These are phyloP conservation scores for Erethizon dorsatum DNA, from an alignment of 2,797 vertebrate species.

Conservation along the genomic window DNA sequence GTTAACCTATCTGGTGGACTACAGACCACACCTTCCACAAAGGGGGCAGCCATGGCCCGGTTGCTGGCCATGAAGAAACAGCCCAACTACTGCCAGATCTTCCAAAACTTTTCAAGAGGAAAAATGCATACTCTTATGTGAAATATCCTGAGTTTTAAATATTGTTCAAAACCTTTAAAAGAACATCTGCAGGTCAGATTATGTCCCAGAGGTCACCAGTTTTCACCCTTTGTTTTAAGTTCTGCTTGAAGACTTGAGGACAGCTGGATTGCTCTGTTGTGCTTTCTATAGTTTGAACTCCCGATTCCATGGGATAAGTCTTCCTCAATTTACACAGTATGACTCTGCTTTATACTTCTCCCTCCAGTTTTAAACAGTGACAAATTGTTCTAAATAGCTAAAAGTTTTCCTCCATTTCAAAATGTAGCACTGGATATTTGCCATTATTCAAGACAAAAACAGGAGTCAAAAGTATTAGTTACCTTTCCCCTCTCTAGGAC, in stretches of 20 bases:
- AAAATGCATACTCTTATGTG: not conserved
- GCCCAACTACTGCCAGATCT: not conserved
- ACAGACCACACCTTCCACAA: not conserved
- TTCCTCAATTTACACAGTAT: not conserved
- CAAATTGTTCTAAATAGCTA: not conserved
- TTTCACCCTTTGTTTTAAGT: not conserved
- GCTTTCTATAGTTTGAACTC: fast-evolving
- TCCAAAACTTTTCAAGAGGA: not conserved
- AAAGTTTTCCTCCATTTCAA: not conserved
- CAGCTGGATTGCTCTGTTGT: not conserved
- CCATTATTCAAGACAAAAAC: not conserved
- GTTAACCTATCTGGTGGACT: not conserved
- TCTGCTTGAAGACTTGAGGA: not conserved
- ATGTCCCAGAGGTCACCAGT: not conserved
- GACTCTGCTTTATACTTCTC: not conserved
- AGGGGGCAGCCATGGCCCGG: fast-evolving
- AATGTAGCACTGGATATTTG: not conserved
- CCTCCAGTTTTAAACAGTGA: not conserved
- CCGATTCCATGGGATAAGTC: not conserved
- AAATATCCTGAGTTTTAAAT: slow-evolving; percentile 37
- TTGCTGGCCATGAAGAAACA: not conserved
- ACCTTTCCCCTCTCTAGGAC: not conserved
- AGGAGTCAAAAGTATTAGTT: not conserved
- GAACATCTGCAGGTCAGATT: not conserved
- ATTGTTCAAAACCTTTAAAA: not conserved